Conservation (phyloP, 2,113 vertebrate genomes). For the Atherinomorus stipes region DNA sequence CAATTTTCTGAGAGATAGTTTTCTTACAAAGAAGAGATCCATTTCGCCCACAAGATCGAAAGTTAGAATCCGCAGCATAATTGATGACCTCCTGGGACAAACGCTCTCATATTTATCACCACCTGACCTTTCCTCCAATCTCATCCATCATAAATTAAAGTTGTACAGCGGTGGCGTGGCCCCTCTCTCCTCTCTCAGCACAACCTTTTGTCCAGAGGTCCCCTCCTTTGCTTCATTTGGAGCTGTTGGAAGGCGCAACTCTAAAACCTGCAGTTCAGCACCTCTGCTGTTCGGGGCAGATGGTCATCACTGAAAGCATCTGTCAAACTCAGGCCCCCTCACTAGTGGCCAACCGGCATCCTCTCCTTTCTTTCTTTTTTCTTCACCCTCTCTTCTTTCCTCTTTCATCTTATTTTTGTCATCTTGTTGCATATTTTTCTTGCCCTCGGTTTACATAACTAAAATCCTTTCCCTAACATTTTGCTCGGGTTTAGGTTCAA, state of each 20-base stretch:
- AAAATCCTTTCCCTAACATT: too few relatives aligned
- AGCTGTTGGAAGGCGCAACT: conserved; percentile 78
- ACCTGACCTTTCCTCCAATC: conserved; percentile 90
- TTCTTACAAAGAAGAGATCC: conserved; percentile 83
- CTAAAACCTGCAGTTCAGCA: conserved; percentile 84
- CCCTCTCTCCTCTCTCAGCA: conserved; percentile 83
- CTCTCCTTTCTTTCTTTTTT: conserved; percentile 51
- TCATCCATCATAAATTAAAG: conserved; percentile 98
- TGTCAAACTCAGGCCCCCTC: conserved; percentile 82
- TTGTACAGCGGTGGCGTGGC: conserved; percentile 86
- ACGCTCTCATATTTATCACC: conserved; percentile 88
- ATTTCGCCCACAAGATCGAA: conserved; percentile 85
- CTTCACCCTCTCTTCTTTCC: conserved; percentile 25
- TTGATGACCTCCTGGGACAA: conserved; percentile 88
- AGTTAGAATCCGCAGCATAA: conserved; percentile 84
- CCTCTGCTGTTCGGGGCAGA: conserved; percentile 85
- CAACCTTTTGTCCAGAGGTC: conserved; percentile 90
- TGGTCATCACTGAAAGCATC: conserved; percentile 83
- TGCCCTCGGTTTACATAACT: not conserved
- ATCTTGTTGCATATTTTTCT: not conserved
- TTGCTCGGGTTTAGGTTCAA: too few relatives aligned
- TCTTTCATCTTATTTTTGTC: conserved; percentile 18
- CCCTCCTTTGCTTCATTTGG: conserved; percentile 84
- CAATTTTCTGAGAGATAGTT: conserved; percentile 85
- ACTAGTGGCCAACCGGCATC: conserved; percentile 59